These are phyloP conservation scores for Tachycineta bicolor DNA, from an alignment of 2,113 vertebrate species.

Conservation along the genomic window DNA sequence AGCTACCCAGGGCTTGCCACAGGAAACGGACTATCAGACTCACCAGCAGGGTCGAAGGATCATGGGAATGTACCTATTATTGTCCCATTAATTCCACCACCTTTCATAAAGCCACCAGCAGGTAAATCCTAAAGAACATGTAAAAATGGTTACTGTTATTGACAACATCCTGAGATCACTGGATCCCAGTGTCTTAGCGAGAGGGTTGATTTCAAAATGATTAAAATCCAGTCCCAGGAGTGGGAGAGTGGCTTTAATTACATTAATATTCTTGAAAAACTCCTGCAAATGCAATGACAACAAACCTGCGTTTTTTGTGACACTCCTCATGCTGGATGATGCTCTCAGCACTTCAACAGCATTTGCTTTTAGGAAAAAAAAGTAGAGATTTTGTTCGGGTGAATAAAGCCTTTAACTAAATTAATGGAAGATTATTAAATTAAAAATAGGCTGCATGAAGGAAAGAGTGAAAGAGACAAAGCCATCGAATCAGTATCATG, in stretches of 20 bases:
- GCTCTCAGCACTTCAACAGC: not conserved
- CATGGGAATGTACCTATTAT: constrained; percentile 94
- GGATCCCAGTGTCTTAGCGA: not conserved
- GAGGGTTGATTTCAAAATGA: not conserved
- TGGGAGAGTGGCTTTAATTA: not conserved
- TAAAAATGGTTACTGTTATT: not conserved
- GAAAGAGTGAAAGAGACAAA: not conserved
- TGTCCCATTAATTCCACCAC: constrained; percentile 94
- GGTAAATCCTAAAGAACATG: constrained; percentile 78
- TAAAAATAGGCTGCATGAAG: constrained; percentile 1
- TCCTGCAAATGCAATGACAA: not conserved
- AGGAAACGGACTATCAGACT: constrained; percentile 92
- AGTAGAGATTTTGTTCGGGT: not conserved
- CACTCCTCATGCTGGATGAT: not conserved
- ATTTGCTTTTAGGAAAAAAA: not conserved
- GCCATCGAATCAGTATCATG: not conserved
- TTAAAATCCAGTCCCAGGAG: not conserved
- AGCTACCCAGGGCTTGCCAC: constrained; percentile 87
- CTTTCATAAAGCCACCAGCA: constrained; percentile 96
- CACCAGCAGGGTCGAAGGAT: constrained; percentile 89
- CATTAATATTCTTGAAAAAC: not conserved
- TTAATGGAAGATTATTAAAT: constrained; percentile 7
- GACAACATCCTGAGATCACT: not conserved
- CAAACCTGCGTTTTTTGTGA: not conserved
- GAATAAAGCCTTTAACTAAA: constrained; percentile 13